Evolutionary conservation across 2,113 vertebrate genomes (phyloP), one percentile per base, ranked within the genome.

Genomic region (Cinclus mexicanus): DNA sequence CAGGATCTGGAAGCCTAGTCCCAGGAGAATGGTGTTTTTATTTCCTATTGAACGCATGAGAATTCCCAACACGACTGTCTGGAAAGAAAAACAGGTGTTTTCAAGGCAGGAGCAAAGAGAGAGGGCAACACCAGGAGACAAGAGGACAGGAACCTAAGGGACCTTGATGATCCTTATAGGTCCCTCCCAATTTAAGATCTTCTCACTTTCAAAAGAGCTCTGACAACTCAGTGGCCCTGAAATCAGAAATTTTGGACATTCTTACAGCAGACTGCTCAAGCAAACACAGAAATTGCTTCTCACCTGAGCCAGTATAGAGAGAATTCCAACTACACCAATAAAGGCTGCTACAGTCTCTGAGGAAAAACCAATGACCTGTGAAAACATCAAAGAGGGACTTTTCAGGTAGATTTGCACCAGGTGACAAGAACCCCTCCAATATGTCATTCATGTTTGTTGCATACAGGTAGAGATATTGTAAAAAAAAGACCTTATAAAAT

Each of bases 271-370:
- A 21, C 5, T 50, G 50, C 35, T 24, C 31, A 3, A 86, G 11
- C 22, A 35, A 67, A n/a, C 29, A 19, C 15, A 84, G 44, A 64
- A 83, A 76, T 2, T 9, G 47, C 35, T 83, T 55, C 98, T 95
- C 96, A 99, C 99, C 98, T 99, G 99, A 95, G 99, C 99, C 83
- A 99, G 88, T 91, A 99, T 99, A 41, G 99, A 99, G 56, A 99
- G 98, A 92, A 99, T 99, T 87, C 99, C 99, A 95, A 99, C 98
- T 6, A 99, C 98, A 9, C 98, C 99, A 6, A 99, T 99, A 82
- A 99, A 99, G 46, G 98, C 99, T 88, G 99, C 98, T 84, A 99
- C 99, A 6, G 98, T 99, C 97, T 98, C 98, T 2, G 98, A 98
- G 49, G 98, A 97, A 94, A 99, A 99, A 61, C 98, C 94, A 89